phyloP scores from a whole-genome alignment of 2,113 vertebrate genomes.

The Corythoichthys intestinalis region DNA sequence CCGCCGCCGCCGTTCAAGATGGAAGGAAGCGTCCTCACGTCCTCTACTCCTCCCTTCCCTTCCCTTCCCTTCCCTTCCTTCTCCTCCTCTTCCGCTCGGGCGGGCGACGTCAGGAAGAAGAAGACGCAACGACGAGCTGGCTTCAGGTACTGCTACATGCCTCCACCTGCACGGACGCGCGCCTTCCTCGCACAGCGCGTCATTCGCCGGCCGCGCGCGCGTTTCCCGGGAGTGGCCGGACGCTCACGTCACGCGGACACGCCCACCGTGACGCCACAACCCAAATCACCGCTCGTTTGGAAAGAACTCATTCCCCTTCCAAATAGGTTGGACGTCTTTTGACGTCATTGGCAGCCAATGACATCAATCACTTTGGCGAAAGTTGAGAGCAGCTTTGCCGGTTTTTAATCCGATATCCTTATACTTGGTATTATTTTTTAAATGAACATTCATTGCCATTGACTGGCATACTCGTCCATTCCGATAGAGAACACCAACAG shows the following conservation, averaged over 20 bases:
- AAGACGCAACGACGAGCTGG: conserved; percentile 35
- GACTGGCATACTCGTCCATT: too few species aligned
- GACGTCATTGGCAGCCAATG: too few species aligned
- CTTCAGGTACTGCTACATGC: conserved; percentile 56
- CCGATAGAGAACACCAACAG: too few species aligned
- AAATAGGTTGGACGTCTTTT: too few species aligned
- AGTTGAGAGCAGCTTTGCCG: too few species aligned
- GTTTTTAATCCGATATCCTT: too few species aligned
- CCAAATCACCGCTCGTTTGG: too few species aligned
- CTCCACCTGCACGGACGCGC: conserved; percentile 28
- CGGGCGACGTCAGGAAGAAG: conserved; percentile 14
- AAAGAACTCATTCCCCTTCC: too few species aligned
- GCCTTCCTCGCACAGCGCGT: background rate
- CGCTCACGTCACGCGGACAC: background rate
- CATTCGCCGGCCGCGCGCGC: conserved; percentile 2
- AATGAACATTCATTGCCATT: too few species aligned
- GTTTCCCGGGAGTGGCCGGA: background rate
- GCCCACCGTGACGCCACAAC: background rate
- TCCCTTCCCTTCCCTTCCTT: conserved; percentile 14
- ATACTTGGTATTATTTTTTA: too few species aligned
- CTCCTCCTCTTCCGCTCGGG: conserved; percentile 28
- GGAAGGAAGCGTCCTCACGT: conserved; percentile 27
- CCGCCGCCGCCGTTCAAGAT: conserved; percentile 55
- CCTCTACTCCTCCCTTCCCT: background rate
- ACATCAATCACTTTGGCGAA: too few species aligned